Percentiles rank a stretch among this genome's conserved stretches.
These are phyloP conservation scores for Drymodes brunneopygia DNA, from an alignment of 2,113 vertebrate species.

Conservation along the genomic window DNA sequence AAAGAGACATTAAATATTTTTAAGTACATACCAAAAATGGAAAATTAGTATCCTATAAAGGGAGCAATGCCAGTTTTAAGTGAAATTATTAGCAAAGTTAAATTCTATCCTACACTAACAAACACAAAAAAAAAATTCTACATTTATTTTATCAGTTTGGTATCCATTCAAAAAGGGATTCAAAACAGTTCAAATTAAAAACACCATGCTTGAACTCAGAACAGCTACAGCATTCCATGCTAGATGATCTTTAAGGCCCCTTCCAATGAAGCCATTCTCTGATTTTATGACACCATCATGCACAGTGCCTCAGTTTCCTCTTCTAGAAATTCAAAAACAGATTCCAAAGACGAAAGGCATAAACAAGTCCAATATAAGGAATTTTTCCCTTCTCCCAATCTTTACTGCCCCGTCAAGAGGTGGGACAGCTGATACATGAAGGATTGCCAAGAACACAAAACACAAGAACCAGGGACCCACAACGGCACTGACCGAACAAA, in stretches of 20 bases:
- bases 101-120: background rate
- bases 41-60: background rate
- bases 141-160: background rate
- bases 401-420: background rate
- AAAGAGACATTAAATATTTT: background rate
- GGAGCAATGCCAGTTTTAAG: background rate
- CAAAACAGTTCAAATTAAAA: background rate
- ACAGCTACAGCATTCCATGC: background rate
- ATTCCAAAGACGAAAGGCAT: background rate
- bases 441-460: background rate
- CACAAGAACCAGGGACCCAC: background rate
- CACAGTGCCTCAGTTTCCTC: background rate
- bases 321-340: background rate
- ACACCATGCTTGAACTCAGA: background rate
- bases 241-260: background rate
- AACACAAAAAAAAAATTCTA: background rate
- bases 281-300: fast-evolving
- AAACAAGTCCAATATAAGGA: background rate
- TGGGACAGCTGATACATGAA: background rate
- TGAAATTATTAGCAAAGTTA: background rate
- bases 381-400: background rate
- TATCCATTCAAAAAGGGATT: background rate
- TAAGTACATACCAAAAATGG: fast-evolving
- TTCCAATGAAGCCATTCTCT: background rate
- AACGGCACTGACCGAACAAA: background rate